Conservation (phyloP, 1,140 invertebrate species). For the Heliconius hewitsoni region DNA sequence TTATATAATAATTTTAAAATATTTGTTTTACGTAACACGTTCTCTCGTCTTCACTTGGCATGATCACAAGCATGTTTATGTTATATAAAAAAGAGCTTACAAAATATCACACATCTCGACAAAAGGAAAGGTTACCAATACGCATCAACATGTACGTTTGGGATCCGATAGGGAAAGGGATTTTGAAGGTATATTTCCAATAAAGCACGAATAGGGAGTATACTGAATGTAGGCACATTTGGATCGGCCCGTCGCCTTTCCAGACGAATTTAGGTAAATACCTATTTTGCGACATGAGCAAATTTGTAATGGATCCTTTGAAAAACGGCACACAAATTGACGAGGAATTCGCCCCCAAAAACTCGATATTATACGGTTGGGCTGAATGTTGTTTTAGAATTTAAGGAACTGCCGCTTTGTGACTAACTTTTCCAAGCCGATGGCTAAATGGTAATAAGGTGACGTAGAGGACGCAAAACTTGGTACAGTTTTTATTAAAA, state of each 20-base stretch:
- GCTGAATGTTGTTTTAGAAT: slow-evolving; percentile 30
- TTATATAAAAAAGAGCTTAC: slow-evolving; percentile 5
- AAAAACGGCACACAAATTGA: slow-evolving; percentile 33
- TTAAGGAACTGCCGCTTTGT: slow-evolving; percentile 22
- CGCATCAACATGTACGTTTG: slow-evolving; percentile 59
- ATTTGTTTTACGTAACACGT: background rate
- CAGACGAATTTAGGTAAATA: slow-evolving; percentile 57
- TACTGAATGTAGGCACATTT: slow-evolving; percentile 38
- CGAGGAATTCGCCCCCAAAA: slow-evolving; percentile 19
- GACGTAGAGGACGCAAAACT: slow-evolving; percentile 10
- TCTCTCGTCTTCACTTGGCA: background rate
- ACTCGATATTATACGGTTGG: slow-evolving; percentile 30
- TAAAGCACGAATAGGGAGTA: slow-evolving; percentile 50
- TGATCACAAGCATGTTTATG: slow-evolving; percentile 2
- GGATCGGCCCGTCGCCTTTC: slow-evolving; percentile 43
- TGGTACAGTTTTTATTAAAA: slow-evolving; percentile 15
- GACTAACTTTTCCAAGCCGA: slow-evolving; percentile 20
- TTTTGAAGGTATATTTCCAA: slow-evolving; percentile 67
- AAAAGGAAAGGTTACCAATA: slow-evolving; percentile 54
- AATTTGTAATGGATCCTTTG: slow-evolving; percentile 55
- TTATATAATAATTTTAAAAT: too few relatives aligned
- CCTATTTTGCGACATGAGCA: slow-evolving; percentile 56
- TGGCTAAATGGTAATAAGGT: slow-evolving; percentile 23
- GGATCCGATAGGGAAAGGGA: slow-evolving; percentile 55
- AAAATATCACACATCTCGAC: slow-evolving; percentile 23